Evolutionary conservation across 2,113 vertebrate species (phyloP).

Genomic region (Psilopsiagon aymara): DNA sequence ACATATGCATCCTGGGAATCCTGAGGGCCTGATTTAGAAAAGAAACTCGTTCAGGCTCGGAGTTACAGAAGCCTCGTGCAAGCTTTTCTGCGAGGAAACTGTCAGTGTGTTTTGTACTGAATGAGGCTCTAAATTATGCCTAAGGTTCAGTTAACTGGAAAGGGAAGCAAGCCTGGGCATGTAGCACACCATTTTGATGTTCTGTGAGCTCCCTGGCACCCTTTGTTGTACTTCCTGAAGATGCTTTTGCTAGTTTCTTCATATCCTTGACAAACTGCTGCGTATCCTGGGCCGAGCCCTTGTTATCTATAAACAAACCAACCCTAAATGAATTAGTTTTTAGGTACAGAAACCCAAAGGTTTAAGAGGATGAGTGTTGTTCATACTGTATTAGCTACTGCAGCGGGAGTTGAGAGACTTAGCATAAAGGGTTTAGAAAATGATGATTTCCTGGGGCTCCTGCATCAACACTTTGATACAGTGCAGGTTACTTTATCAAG

Average conservation of each 20-base stretch:
- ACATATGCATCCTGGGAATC: neutral
- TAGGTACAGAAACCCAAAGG: neutral
- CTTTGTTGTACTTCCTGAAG: constrained; percentile 29
- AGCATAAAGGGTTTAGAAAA: constrained; percentile 60
- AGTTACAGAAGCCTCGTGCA: neutral
- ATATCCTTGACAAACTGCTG: constrained; percentile 1
- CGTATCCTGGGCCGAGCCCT: neutral
- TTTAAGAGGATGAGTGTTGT: constrained; percentile 59
- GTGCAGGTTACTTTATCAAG: constrained; percentile 69
- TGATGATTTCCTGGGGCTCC: constrained; percentile 66
- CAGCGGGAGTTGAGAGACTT: constrained; percentile 49
- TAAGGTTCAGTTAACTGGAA: constrained; percentile 9
- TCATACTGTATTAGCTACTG: constrained; percentile 55
- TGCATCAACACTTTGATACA: constrained; percentile 60
- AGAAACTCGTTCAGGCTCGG: constrained; percentile 21
- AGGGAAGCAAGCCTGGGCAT: constrained; percentile 8
- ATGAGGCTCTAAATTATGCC: constrained; percentile 22
- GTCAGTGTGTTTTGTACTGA: constrained; percentile 28
- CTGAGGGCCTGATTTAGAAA: constrained; percentile 34
- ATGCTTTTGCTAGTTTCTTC: constrained; percentile 29
- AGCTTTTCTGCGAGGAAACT: neutral
- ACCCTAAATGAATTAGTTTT: constrained; percentile 45
- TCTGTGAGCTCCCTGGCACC: constrained; percentile 17
- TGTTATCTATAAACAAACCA: constrained; percentile 14
- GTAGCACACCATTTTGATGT: neutral